These are phyloP conservation scores for Apis dorsata DNA, from an alignment of 1,140 invertebrate genomes.

Conservation along the genomic window DNA sequence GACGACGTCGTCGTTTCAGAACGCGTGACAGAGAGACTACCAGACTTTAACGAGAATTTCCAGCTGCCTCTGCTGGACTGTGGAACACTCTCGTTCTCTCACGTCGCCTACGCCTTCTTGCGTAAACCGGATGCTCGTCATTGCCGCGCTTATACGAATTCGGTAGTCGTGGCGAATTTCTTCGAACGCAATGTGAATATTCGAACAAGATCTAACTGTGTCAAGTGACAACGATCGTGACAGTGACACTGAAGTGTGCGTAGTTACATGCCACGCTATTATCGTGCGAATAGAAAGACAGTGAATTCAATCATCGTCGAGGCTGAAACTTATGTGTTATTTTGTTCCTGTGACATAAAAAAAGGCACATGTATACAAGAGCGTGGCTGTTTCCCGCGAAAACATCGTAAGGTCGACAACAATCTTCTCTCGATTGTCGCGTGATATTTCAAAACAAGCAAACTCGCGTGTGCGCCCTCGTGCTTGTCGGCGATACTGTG, in stretches of 20 bases:
- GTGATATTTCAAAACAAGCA: constrained; percentile 56
- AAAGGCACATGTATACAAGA: not conserved
- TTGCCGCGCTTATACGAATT: constrained; percentile 40
- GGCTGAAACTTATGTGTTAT: too few species aligned
- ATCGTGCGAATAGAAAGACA: constrained; percentile 17
- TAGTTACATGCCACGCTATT: not conserved
- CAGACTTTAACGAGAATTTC: constrained; percentile 19
- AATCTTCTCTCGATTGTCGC: constrained; percentile 10
- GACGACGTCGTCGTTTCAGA: constrained; percentile 42
- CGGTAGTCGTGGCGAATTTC: constrained; percentile 13
- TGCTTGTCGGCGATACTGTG: constrained; percentile 32
- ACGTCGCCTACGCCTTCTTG: constrained; percentile 43
- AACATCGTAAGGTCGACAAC: constrained; percentile 20
- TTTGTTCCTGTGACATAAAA: not conserved
- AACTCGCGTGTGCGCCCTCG: constrained; percentile 52
- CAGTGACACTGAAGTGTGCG: constrained; percentile 45
- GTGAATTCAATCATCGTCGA: not conserved
- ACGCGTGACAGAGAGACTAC: constrained; percentile 35
- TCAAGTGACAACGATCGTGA: constrained; percentile 48
- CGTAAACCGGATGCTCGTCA: constrained; percentile 44
- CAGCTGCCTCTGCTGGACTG: constrained; percentile 40
- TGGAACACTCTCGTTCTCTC: constrained; percentile 40
- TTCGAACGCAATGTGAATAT: not conserved
- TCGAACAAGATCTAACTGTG: not conserved
- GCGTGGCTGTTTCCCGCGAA: constrained; percentile 25